A percentile compares a stretch with the other conserved stretches of the same genome.
These are phyloP conservation scores for Cottus gobio DNA, from an alignment of 2,113 vertebrate species.

Conservation along the genomic window DNA sequence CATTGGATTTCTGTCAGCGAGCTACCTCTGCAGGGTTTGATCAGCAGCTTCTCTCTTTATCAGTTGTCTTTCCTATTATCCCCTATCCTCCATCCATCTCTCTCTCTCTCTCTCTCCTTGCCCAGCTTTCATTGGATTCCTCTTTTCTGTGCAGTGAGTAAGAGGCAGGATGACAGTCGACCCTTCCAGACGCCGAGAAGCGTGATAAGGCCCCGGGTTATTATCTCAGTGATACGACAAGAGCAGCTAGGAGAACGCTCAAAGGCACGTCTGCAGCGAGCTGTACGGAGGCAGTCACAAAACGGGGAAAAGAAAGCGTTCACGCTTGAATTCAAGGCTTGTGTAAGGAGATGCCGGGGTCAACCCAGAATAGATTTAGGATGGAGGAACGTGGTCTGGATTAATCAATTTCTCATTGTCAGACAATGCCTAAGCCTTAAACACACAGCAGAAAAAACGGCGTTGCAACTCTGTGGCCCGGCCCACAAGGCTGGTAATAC, in stretches of 20 bases:
- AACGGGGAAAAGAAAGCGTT: neutral
- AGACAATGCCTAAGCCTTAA: constrained; percentile 21
- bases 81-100: neutral
- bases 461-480: constrained; percentile 5
- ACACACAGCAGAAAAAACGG: constrained; percentile 15
- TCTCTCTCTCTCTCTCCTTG: neutral
- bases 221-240: constrained; percentile 58
- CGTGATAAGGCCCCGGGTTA: constrained; percentile 49
- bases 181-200: constrained; percentile 26
- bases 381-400: constrained; percentile 23
- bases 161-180: constrained; percentile 13
- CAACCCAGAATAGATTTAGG: constrained; percentile 14
- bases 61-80: neutral
- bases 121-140: constrained; percentile 6
- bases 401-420: constrained; percentile 45
- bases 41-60: neutral
- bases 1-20: constrained; percentile 34
- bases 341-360: constrained; percentile 7
- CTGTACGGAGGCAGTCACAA: constrained; percentile 24
- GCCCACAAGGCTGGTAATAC: too few relatives aligned
- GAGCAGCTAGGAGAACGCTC: constrained; percentile 7
- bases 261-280: neutral
- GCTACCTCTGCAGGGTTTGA: neutral
- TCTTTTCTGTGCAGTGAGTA: constrained; percentile 1
- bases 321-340: neutral